These are phyloP conservation scores for Caenorhabditis sp. DNA, from an alignment of 2,888 invertebrate species.

Conservation along the genomic window DNA sequence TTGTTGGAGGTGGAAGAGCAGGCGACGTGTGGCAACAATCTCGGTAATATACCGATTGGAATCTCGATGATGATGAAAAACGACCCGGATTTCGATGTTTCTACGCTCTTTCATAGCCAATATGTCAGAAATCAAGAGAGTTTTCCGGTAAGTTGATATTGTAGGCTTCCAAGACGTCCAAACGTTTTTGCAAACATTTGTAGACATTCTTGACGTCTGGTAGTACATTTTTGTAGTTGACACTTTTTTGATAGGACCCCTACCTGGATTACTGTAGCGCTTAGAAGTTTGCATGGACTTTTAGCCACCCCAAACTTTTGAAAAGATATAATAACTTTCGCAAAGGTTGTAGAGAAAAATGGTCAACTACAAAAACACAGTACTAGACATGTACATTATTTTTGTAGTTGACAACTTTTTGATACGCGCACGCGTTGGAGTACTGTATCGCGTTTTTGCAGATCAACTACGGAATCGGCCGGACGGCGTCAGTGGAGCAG, in stretches of 20 bases:
- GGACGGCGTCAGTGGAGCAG: constrained; percentile 73
- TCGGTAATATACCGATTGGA: constrained; percentile 34
- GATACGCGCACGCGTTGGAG: too few species aligned
- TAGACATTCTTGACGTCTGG: background rate
- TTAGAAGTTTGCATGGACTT: too few species aligned
- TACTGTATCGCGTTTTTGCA: constrained; percentile 30
- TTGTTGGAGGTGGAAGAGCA: constrained; percentile 72
- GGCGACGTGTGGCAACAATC: constrained; percentile 48
- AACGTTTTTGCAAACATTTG: too few species aligned
- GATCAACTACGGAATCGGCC: constrained; percentile 65
- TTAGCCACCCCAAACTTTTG: too few species aligned
- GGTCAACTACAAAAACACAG: too few species aligned
- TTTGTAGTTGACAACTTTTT: too few species aligned
- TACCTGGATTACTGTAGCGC: too few species aligned
- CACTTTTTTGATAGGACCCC: too few species aligned
- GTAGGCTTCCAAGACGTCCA: background rate
- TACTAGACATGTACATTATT: too few species aligned
- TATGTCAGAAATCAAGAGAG: constrained; percentile 56
- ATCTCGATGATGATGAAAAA: constrained; percentile 67
- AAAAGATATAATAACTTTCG: too few species aligned
- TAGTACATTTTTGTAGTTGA: background rate
- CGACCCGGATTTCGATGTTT: constrained; percentile 73
- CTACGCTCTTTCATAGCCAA: constrained; percentile 68
- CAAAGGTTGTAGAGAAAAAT: too few species aligned
- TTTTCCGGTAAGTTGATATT: constrained; percentile 45